Conservation (phyloP, 2,888 invertebrate genomes). For the Scaptomyza polygonia region DNA sequence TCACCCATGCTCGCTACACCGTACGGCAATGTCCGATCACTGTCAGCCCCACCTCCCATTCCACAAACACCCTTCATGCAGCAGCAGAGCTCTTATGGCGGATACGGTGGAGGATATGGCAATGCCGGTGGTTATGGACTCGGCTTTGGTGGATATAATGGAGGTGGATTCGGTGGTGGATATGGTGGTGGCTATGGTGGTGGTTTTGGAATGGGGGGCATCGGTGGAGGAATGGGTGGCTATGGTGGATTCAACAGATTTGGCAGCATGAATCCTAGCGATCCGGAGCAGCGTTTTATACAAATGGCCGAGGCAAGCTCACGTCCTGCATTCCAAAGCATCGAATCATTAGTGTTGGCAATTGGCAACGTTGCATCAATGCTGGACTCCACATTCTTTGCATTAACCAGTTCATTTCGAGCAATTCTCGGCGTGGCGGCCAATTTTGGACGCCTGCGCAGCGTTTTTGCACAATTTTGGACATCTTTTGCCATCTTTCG, state of each 20-base stretch:
- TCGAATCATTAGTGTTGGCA: slow-evolving; percentile 95
- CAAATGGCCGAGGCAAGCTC: slow-evolving; percentile 96
- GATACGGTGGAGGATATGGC: slow-evolving; percentile 35
- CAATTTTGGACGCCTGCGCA: slow-evolving; percentile 93
- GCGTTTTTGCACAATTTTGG: slow-evolving; percentile 94
- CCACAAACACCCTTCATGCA: slow-evolving; percentile 37
- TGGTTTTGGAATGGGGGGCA: slow-evolving; percentile 31
- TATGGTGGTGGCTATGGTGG: slow-evolving; percentile 33
- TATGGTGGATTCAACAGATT: slow-evolving; percentile 74
- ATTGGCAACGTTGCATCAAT: slow-evolving; percentile 97
- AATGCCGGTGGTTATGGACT: slow-evolving; percentile 40
- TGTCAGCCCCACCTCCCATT: slow-evolving; percentile 41
- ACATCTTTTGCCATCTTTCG: slow-evolving; percentile 93
- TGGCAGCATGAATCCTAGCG: slow-evolving; percentile 75
- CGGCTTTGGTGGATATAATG: slow-evolving; percentile 46
- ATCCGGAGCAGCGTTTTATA: slow-evolving; percentile 87
- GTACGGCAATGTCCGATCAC: slow-evolving; percentile 45
- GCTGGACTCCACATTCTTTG: slow-evolving; percentile 98
- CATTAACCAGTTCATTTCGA: slow-evolving; percentile 96
- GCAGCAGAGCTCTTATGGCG: slow-evolving; percentile 41
- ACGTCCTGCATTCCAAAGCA: slow-evolving; percentile 96
- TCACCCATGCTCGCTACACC: slow-evolving; percentile 70
- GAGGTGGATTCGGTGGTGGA: slow-evolving; percentile 33
- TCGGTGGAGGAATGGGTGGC: slow-evolving; percentile 30
- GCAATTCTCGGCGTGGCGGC: slow-evolving; percentile 98